phyloP scores from a whole-genome alignment of 2,797 vertebrate species.

The Manis crassicaudata region DNA sequence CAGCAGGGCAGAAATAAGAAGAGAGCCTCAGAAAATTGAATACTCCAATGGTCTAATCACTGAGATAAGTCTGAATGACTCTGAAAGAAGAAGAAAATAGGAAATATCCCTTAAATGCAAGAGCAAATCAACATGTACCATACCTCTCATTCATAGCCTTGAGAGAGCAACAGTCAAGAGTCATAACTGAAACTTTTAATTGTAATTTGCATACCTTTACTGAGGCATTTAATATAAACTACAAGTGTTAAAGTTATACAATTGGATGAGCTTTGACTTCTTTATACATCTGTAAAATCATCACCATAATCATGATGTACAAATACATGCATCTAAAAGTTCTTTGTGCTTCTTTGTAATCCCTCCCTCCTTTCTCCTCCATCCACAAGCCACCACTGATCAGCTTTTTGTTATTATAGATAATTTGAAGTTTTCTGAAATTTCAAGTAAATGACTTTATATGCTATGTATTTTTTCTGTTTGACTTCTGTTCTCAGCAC shows the following conservation, averaged over 20 bases:
- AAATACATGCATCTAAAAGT: background rate
- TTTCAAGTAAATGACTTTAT: constrained; percentile 9
- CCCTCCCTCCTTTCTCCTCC: background rate
- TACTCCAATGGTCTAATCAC: background rate
- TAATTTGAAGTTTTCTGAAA: background rate
- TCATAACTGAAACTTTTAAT: background rate
- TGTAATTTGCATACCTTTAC: background rate
- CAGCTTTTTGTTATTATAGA: background rate
- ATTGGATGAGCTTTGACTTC: background rate
- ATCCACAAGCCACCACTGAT: background rate
- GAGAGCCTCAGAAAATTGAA: background rate
- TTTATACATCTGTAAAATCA: background rate
- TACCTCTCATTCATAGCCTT: background rate
- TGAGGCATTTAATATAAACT: background rate
- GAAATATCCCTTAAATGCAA: background rate
- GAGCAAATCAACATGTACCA: background rate
- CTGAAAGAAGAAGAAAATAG: background rate
- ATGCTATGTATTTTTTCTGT: background rate
- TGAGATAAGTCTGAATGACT: background rate
- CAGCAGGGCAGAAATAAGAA: background rate
- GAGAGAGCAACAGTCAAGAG: background rate
- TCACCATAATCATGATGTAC: background rate
- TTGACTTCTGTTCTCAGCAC: background rate
- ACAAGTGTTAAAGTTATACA: background rate
- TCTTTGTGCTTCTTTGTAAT: background rate